These are phyloP conservation scores for Laticauda colubrina DNA, from an alignment of 2,113 vertebrate species.

Conservation along the genomic window DNA sequence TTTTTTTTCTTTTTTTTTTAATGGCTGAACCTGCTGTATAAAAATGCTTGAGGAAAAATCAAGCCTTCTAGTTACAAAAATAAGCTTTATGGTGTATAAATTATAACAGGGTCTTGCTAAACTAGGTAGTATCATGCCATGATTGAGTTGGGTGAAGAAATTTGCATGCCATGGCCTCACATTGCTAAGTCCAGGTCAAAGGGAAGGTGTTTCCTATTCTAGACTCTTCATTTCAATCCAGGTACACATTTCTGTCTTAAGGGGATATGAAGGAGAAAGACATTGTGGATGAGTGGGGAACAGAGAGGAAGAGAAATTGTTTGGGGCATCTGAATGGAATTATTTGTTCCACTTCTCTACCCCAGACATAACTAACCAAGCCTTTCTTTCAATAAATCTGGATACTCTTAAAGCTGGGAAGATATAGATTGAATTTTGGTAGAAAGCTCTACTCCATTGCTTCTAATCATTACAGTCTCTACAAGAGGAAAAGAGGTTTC, in stretches of 20 bases:
- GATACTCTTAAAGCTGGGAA: neutral
- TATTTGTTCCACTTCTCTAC: slow-evolving; percentile 20
- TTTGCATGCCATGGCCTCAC: neutral
- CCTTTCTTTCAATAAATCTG: slow-evolving; percentile 3
- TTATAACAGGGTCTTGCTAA: neutral
- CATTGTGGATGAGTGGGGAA: neutral
- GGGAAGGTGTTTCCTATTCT: neutral
- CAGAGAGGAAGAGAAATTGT: neutral
- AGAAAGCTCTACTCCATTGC: slow-evolving; percentile 36
- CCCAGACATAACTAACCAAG: neutral
- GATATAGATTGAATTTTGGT: slow-evolving; percentile 35
- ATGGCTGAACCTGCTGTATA: neutral
- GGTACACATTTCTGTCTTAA: neutral
- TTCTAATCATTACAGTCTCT: slow-evolving; percentile 35
- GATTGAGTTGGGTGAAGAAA: neutral
- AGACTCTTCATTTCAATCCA: neutral
- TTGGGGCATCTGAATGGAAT: neutral
- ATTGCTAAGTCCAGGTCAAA: neutral
- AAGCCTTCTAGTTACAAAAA: neutral
- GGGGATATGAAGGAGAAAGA: neutral
- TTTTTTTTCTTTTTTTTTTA: neutral
- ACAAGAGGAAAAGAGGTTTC: slow-evolving; percentile 19
- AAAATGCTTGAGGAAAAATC: neutral
- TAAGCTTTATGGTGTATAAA: neutral
- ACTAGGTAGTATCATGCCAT: neutral